These are phyloP conservation scores for Siderastrea siderea DNA, from an alignment of 92 coral and sea anemone genomes.

Conservation along the genomic window DNA sequence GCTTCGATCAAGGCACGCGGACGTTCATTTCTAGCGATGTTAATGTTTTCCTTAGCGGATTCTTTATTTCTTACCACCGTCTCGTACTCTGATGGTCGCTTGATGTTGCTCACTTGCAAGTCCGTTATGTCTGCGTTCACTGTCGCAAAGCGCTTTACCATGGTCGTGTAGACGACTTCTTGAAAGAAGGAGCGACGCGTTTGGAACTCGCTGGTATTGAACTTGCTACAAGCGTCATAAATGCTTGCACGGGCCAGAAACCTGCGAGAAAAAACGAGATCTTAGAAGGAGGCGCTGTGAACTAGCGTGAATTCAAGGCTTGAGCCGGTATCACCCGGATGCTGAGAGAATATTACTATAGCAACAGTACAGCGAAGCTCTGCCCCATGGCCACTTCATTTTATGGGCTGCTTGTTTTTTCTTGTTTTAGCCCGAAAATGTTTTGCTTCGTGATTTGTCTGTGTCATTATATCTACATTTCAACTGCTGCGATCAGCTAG, in stretches of 20 bases:
- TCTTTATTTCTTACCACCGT: slow-evolving; percentile 84
- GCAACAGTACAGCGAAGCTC: too few species aligned
- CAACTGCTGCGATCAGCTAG: too few species aligned
- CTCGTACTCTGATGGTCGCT: slow-evolving; percentile 79
- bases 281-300: neutral
- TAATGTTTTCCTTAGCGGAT: slow-evolving; percentile 86
- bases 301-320: too few species aligned
- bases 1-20: slow-evolving; percentile 86
- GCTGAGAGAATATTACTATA: too few species aligned
- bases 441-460: too few species aligned
- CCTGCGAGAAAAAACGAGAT: slow-evolving; percentile 18
- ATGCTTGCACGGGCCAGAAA: slow-evolving; percentile 75
- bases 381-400: too few species aligned
- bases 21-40: slow-evolving; percentile 77
- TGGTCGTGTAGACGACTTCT: slow-evolving; percentile 69
- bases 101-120: slow-evolving; percentile 79
- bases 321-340: too few species aligned
- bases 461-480: too few species aligned
- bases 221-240: slow-evolving; percentile 90
- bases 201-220: slow-evolving; percentile 91
- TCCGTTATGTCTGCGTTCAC: slow-evolving; percentile 85
- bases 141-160: slow-evolving; percentile 64
- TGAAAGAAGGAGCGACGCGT: slow-evolving; percentile 83
- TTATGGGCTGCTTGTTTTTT: too few species aligned
- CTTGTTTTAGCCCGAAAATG: too few species aligned